Conservation (phyloP, 2,797 vertebrate species). For the Steatocranus sp. region DNA sequence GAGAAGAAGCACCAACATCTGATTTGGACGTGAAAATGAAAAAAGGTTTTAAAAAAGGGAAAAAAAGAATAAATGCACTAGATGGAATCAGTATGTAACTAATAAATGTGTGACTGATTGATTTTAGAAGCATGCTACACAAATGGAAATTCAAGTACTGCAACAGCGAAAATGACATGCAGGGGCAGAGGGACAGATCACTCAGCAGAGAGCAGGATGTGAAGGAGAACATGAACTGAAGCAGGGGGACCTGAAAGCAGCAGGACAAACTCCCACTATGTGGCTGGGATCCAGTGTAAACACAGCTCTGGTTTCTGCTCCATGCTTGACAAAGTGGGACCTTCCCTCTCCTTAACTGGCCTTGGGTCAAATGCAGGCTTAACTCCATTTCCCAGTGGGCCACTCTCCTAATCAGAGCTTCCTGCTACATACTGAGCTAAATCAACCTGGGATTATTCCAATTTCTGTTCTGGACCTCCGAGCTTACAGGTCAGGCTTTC, state of each 20-base stretch:
- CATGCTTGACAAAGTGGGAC: constrained; percentile 55
- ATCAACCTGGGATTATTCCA: constrained; percentile 34
- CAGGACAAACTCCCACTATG: constrained; percentile 40
- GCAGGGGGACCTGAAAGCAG: constrained; percentile 25
- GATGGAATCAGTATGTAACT: not conserved
- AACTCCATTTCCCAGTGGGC: constrained; percentile 59
- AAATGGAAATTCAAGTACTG: not conserved
- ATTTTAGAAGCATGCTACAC: not conserved
- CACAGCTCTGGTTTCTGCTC: constrained; percentile 67
- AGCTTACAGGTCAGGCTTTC: constrained; percentile 12
- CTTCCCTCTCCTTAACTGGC: constrained; percentile 48
- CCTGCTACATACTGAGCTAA: constrained; percentile 50
- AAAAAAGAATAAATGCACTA: not conserved
- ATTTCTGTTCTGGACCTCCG: constrained; percentile 1
- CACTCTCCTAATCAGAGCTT: constrained; percentile 62
- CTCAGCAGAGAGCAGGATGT: not conserved
- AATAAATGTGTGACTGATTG: not conserved
- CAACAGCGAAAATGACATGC: not conserved
- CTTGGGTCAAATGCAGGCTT: constrained; percentile 45
- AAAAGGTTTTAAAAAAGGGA: not conserved
- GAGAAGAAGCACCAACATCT: not conserved
- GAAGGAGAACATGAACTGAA: constrained; percentile 35
- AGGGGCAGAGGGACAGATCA: not conserved
- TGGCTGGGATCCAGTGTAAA: constrained; percentile 63
- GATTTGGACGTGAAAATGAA: not conserved